A percentile compares a stretch with the other conserved stretches of the same genome.
These are phyloP conservation scores for Poeciliopsis retropinna DNA, from an alignment of 2,113 vertebrate species.

Conservation along the genomic window DNA sequence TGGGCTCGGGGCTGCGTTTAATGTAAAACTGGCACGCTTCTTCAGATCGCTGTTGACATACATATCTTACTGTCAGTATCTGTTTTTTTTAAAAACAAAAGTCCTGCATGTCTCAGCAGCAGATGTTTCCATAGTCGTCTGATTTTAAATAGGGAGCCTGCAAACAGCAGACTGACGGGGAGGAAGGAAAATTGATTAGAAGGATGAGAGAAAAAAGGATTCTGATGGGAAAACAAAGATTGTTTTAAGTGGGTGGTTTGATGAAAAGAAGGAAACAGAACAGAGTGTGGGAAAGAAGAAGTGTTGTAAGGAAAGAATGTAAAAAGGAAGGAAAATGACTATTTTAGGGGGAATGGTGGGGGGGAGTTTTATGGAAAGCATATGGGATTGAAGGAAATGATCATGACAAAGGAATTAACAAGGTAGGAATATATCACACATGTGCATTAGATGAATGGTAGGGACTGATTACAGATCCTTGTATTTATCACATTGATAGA, in stretches of 20 bases:
- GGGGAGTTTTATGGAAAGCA: too few relatives aligned
- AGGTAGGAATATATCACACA: too few relatives aligned
- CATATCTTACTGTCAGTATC: neutral
- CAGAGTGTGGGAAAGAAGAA: neutral
- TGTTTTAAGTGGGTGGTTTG: neutral
- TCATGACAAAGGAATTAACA: too few relatives aligned
- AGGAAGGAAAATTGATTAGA: neutral
- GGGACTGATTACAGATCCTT: too few relatives aligned
- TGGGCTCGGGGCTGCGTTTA: constrained; percentile 23
- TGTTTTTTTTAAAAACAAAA: too few relatives aligned
- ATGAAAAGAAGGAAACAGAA: neutral
- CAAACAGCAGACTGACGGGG: too few relatives aligned
- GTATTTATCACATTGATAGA: too few relatives aligned
- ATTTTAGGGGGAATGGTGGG: too few relatives aligned
- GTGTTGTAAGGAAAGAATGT: neutral
- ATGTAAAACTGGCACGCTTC: too few relatives aligned
- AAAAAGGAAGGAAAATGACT: neutral
- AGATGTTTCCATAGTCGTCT: neutral
- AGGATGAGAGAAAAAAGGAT: neutral
- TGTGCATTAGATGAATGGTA: too few relatives aligned
- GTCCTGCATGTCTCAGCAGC: neutral
- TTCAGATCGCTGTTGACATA: neutral
- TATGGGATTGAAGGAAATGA: too few relatives aligned
- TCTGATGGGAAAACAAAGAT: neutral
- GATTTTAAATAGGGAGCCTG: neutral